A percentile compares a stretch with the other conserved stretches of the same genome.
phyloP scores from a whole-genome alignment of 2,113 vertebrate genomes.

The Petrocephalus microphthalmus region DNA sequence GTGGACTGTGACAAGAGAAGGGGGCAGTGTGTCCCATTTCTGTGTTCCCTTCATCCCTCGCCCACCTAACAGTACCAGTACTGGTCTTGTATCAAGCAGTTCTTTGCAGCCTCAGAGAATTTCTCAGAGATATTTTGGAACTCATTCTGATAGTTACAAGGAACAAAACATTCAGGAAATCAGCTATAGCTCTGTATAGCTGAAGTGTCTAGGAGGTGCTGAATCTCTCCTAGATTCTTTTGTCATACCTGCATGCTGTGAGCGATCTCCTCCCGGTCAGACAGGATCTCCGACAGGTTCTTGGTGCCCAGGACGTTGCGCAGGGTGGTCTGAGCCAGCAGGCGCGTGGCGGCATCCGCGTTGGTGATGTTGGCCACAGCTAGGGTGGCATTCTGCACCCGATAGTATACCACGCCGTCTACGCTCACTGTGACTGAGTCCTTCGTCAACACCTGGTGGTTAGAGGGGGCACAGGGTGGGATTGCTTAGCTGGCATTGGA shows the following conservation, averaged over 20 bases:
- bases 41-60: not conserved
- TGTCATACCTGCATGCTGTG: constrained; percentile 85
- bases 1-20: constrained; percentile 52
- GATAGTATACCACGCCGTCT: constrained; percentile 92
- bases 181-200: not conserved
- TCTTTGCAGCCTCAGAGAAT: not conserved
- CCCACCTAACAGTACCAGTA: not conserved
- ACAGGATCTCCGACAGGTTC: constrained; percentile 89
- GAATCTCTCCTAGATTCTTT: not conserved
- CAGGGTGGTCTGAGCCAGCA: constrained; percentile 88
- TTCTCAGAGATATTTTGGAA: not conserved
- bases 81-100: not conserved
- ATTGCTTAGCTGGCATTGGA: not conserved
- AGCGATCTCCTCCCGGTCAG: constrained; percentile 89
- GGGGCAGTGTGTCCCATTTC: not conserved
- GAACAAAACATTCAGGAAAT: not conserved
- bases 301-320: constrained; percentile 94
- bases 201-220: not conserved
- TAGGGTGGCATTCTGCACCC: constrained; percentile 84
- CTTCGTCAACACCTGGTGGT: constrained; percentile 80
- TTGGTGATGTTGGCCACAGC: constrained; percentile 94
- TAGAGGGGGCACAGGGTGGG: not conserved
- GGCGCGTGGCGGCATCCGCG: constrained; percentile 79
- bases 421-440: constrained; percentile 90
- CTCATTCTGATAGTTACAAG: not conserved